A percentile compares a stretch with the other conserved stretches of the same genome.
phyloP scores from a whole-genome alignment of 2,113 vertebrate genomes.

The Nymphicus hollandicus region DNA sequence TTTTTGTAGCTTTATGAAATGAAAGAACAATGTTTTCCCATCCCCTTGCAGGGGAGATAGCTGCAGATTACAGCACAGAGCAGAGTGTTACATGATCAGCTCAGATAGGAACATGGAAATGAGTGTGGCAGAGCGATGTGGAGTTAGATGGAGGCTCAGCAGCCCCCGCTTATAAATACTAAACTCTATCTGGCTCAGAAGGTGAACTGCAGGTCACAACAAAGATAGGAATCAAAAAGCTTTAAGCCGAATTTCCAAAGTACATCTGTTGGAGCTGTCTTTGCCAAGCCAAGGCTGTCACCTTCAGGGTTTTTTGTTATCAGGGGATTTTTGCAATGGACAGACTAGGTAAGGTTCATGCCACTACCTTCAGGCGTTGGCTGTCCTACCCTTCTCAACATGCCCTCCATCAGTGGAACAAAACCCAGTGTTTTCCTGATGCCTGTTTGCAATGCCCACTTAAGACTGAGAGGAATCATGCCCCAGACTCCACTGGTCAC shows the following conservation, averaged over 20 bases:
- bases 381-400: background rate
- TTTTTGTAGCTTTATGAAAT: background rate
- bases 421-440: background rate
- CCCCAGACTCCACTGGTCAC: fast-evolving
- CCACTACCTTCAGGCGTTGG: fast-evolving
- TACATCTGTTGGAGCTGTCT: background rate
- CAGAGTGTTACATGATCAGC: background rate
- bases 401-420: background rate
- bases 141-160: background rate
- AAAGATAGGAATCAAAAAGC: conserved; percentile 23
- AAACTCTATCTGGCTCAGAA: background rate
- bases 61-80: background rate
- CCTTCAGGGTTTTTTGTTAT: background rate
- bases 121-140: background rate
- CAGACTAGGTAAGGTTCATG: fast-evolving
- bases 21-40: background rate
- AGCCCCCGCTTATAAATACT: conserved; percentile 44
- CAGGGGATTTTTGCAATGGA: fast-evolving
- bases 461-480: background rate
- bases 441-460: background rate
- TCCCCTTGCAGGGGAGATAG: background rate
- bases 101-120: conserved; percentile 30
- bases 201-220: conserved; percentile 24
- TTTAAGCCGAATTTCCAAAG: conserved; percentile 28
- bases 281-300: background rate